Evolutionary conservation across 2,113 vertebrate species (phyloP).

Genomic region (Calypte anna): DNA sequence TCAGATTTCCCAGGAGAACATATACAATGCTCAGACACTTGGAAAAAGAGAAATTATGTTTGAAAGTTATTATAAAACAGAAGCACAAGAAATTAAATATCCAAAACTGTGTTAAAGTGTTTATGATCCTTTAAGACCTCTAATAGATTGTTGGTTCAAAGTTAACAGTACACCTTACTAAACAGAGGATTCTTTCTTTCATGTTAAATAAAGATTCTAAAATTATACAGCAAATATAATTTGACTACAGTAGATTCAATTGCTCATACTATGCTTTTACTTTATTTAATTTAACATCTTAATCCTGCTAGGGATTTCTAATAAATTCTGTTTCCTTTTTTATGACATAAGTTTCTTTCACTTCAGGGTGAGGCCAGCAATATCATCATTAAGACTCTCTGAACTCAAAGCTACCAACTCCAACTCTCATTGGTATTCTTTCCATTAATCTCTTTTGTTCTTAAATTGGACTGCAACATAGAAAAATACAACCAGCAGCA

Average conservation of each 20-base stretch:
- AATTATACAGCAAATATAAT: not conserved
- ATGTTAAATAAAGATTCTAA: conserved; percentile 11
- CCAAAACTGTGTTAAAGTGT: conserved; percentile 51
- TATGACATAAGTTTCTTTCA: not conserved
- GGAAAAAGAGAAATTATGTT: conserved; percentile 39
- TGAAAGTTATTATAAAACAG: conserved; percentile 44
- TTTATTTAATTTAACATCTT: not conserved
- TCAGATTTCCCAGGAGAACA: conserved; percentile 46
- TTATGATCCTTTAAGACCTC: conserved; percentile 45
- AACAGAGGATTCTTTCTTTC: conserved; percentile 34
- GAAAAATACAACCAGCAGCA: not conserved
- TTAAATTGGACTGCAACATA: not conserved
- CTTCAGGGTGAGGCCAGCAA: not conserved
- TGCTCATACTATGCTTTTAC: conserved; percentile 5
- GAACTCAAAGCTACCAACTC: not conserved
- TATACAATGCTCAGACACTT: conserved; percentile 6
- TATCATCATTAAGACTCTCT: not conserved
- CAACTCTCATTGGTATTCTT: not conserved
- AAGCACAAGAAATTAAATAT: conserved; percentile 47
- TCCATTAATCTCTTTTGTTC: not conserved
- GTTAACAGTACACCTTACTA: not conserved
- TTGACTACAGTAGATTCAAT: conserved; percentile 7
- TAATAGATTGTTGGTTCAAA: conserved; percentile 45
- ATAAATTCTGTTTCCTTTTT: not conserved
- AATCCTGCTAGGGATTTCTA: conserved; percentile 21